Evolutionary conservation across 1,140 invertebrate genomes (phyloP).

Genomic region (Diabrotica undecimpunctata): DNA sequence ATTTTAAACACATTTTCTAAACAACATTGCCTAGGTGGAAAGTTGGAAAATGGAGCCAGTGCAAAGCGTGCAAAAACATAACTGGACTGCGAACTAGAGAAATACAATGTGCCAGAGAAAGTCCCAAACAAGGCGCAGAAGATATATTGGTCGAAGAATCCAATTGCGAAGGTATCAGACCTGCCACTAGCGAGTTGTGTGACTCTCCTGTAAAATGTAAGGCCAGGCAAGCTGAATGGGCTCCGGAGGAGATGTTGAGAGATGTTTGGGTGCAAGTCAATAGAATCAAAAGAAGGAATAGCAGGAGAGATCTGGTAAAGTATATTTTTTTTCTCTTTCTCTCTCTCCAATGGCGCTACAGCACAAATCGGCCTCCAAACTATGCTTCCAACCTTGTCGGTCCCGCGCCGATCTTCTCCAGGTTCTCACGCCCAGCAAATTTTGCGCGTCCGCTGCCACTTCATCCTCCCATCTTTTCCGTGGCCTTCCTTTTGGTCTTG

Average conservation of each 20-base stretch:
- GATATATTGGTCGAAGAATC: slow-evolving; percentile 48
- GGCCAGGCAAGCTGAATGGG: slow-evolving; percentile 22
- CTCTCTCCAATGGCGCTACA: too few species aligned
- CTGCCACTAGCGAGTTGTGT: slow-evolving; percentile 42
- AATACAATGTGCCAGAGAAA: slow-evolving; percentile 51
- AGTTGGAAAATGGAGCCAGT: slow-evolving; percentile 52
- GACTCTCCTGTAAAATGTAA: slow-evolving; percentile 46
- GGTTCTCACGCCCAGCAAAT: too few species aligned
- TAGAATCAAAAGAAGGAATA: slow-evolving; percentile 13
- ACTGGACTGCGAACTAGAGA: slow-evolving; percentile 46
- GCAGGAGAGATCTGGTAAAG: neutral
- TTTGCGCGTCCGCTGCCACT: too few species aligned
- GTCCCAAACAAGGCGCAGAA: slow-evolving; percentile 45
- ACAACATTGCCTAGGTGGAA: slow-evolving; percentile 47
- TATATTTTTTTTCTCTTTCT: too few species aligned
- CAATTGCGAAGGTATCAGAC: slow-evolving; percentile 46
- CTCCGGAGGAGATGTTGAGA: slow-evolving; percentile 30
- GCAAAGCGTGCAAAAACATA: slow-evolving; percentile 50
- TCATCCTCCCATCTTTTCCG: too few species aligned
- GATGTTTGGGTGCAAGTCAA: slow-evolving; percentile 36
- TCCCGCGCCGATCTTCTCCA: too few species aligned
- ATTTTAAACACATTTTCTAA: too few species aligned
- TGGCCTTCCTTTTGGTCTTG: too few species aligned
- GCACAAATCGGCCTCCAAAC: too few species aligned
- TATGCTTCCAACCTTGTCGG: too few species aligned